Conservation (phyloP, 2,888 invertebrate species). For the Lagria hirta region DNA sequence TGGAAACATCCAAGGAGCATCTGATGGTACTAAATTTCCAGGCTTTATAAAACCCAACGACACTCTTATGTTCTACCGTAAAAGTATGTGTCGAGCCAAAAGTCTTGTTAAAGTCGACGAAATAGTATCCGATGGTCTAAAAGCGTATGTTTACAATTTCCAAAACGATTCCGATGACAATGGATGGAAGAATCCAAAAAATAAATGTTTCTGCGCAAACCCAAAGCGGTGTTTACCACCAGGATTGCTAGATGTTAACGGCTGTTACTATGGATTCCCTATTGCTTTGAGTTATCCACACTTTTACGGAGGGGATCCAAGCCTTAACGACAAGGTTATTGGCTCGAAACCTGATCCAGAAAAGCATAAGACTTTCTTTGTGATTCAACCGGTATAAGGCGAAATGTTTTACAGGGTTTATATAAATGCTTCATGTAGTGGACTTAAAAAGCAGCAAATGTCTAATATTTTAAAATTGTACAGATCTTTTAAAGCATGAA, state of each 20-base stretch:
- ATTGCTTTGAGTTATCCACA: constrained; percentile 88
- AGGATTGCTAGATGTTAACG: constrained; percentile 80
- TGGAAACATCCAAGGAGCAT: constrained; percentile 73
- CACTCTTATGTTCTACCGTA: constrained; percentile 73
- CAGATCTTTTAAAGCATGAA: too few relatives aligned
- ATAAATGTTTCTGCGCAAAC: constrained; percentile 75
- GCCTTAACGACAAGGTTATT: constrained; percentile 65
- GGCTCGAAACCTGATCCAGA: constrained; percentile 66
- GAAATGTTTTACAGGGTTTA: too few relatives aligned
- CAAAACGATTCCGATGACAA: constrained; percentile 77
- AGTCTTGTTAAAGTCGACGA: constrained; percentile 67
- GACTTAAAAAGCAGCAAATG: too few relatives aligned
- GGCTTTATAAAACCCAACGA: constrained; percentile 71
- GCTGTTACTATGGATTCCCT: constrained; percentile 89
- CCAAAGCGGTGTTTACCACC: constrained; percentile 67
- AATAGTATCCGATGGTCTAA: constrained; percentile 62
- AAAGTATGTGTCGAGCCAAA: constrained; percentile 83
- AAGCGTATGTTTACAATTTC: constrained; percentile 74
- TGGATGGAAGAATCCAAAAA: constrained; percentile 68
- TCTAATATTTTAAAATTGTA: too few relatives aligned
- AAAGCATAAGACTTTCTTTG: constrained; percentile 69
- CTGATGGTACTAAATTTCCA: constrained; percentile 84
- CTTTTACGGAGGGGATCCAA: constrained; percentile 73
- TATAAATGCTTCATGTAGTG: too few relatives aligned
- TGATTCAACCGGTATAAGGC: constrained; percentile 76